Evolutionary conservation across 2,888 invertebrate species (phyloP).

Genomic region (Ichneumoninae sp.): DNA sequence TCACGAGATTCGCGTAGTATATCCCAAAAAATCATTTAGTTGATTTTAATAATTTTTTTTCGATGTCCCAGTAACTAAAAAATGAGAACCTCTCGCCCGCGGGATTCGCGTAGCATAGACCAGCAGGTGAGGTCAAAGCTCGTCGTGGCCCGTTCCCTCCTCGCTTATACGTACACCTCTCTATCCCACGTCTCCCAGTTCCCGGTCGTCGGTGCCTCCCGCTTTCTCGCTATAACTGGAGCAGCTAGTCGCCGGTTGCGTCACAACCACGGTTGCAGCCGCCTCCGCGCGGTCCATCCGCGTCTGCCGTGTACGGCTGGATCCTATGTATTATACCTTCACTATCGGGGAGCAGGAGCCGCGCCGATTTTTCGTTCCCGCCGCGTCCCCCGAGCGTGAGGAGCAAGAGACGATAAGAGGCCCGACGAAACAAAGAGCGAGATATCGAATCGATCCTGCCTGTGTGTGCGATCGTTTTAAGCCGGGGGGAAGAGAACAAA

Average conservation of each 20-base stretch:
- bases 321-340: constrained; percentile 53
- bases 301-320: constrained; percentile 16
- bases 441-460: constrained; percentile 46
- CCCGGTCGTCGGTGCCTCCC: constrained; percentile 39
- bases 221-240: constrained; percentile 64
- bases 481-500: constrained; percentile 63
- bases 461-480: constrained; percentile 61
- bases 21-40: too few relatives aligned
- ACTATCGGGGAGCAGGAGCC: constrained; percentile 63
- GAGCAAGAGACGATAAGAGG: constrained; percentile 46
- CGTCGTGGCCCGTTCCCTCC: constrained; percentile 60
- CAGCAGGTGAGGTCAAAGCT: constrained; percentile 71
- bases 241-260: constrained; percentile 56
- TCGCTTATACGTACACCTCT: constrained; percentile 33
- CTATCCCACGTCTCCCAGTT: constrained; percentile 50
- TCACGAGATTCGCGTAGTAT: too few relatives aligned
- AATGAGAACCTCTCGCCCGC: constrained; percentile 62
- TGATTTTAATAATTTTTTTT: not conserved
- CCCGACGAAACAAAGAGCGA: constrained; percentile 43
- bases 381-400: constrained; percentile 32
- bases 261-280: constrained; percentile 52
- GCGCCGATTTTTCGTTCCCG: constrained; percentile 65
- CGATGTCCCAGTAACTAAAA: constrained; percentile 11
- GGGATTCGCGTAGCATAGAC: constrained; percentile 62
- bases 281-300: constrained; percentile 50